Base-by-base conservation (phyloP, 2,797 vertebrate genomes). In the Gouania willdenowi region DNA sequence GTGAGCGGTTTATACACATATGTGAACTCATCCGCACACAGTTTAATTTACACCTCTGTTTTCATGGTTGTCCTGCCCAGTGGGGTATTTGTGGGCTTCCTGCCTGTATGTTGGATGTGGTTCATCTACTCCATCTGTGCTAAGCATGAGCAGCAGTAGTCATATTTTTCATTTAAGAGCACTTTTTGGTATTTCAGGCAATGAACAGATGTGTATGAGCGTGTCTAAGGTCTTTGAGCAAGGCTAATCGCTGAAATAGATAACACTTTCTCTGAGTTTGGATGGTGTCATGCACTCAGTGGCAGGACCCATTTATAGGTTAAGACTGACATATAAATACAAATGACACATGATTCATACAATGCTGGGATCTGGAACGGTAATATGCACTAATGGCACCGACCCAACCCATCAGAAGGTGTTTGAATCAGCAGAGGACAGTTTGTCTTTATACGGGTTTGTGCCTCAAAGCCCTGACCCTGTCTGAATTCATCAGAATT, bases 21-120 rank as follows among this genome's bases (percentile, higher is more conserved):
- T 28, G 22, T 18, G 37, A 22, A 62, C n/a, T n/a, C 27, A 19
- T n/a, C 40, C 26, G 1, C 39, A 13, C 3, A 1, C 12, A 26
- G 44, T 65, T 52, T 36, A 50, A 79, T 80, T 79, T 78, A 81
- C 54, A 58, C 46, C 33, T 1, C 27, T 32, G 40, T 62, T 54
- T 51, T 37, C 3, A 2, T 36, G 58, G 39, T 27, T 52, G 48
- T 73, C 48, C 35, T 61, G 61, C 76, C 63, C 59, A 59, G 59
- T 65, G 74, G 71, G 68, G 68, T 83, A 77, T 77, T 74, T 77
- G 77, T 68, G 81, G 80, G 41, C 81, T 81, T 79, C 70, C 68
- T 58, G 46, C 59, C 74, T 61, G 40, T 58, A 59, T 56, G 40
- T 78, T 71, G 61, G 56, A 71, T 77, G 65, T 63, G 69, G 66